phyloP scores from a whole-genome alignment of 2,113 vertebrate genomes.

The Platycercus adscitus region DNA sequence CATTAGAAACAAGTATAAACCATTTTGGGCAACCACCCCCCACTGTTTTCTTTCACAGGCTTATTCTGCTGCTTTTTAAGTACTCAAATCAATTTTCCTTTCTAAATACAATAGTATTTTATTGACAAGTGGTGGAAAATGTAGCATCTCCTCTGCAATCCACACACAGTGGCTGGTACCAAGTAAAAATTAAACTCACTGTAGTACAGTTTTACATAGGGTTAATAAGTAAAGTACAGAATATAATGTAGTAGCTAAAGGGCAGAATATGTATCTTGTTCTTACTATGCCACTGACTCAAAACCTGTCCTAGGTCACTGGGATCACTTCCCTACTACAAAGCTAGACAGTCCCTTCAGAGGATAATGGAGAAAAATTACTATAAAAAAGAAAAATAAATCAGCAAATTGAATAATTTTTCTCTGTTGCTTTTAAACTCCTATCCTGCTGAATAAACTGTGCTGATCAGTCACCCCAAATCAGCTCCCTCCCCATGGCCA shows the following conservation, averaged over 20 bases:
- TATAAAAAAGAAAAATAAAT: neutral
- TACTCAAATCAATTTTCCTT: neutral
- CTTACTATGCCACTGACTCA: neutral
- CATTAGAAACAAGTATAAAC: neutral
- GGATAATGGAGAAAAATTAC: neutral
- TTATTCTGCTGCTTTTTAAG: neutral
- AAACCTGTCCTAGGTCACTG: neutral
- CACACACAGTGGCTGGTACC: neutral
- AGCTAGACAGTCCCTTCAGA: neutral
- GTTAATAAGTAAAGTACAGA: neutral
- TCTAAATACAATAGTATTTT: neutral
- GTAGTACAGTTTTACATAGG: neutral
- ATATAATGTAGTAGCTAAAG: neutral
- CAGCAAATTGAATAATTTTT: neutral
- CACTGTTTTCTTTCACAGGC: neutral
- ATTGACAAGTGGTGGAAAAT: neutral
- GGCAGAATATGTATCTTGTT: neutral
- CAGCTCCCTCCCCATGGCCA: neutral
- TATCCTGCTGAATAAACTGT: neutral
- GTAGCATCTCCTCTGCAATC: neutral
- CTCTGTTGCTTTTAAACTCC: neutral
- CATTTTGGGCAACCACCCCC: neutral
- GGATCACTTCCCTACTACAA: neutral
- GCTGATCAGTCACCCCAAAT: neutral
- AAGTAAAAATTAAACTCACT: neutral